These are phyloP conservation scores for Acropora tenuis DNA, from an alignment of 64 coral and sea anemone species.

Conservation along the genomic window DNA sequence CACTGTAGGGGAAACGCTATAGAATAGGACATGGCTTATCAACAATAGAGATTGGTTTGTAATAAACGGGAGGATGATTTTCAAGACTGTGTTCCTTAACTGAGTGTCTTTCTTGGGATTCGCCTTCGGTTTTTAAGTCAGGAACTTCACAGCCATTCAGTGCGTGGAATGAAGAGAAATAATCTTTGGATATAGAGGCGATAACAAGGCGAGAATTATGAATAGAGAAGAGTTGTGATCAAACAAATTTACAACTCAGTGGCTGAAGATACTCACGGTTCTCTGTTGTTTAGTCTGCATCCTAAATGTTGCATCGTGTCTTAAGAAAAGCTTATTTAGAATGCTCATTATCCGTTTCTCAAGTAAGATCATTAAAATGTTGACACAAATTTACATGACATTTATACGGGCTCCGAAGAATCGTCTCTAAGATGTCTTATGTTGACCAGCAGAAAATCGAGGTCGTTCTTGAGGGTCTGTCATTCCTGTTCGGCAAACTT, in stretches of 20 bases:
- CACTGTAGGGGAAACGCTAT: not conserved
- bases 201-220: constrained; percentile 14
- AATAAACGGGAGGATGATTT: not conserved
- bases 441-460: constrained; percentile 6
- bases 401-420: not conserved
- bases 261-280: not conserved
- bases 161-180: constrained; percentile 29
- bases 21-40: not conserved
- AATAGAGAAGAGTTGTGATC: constrained; percentile 13
- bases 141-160: not conserved
- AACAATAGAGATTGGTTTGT: not conserved
- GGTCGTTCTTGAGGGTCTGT: not conserved
- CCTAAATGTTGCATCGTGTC: not conserved
- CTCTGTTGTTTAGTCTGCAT: not conserved
- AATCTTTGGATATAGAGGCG: not conserved
- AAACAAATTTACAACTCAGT: not conserved
- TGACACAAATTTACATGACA: constrained; percentile 46
- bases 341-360: constrained; percentile 43
- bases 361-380: constrained; percentile 25
- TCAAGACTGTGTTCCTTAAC: not conserved
- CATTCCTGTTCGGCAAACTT: not conserved
- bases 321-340: constrained; percentile 34
- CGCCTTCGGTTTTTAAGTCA: too few species aligned
- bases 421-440: constrained; percentile 7
- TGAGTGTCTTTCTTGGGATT: not conserved